A percentile compares a stretch with the other conserved stretches of the same genome.
Conservation (phyloP, 2,797 vertebrate genomes). For the Halcyon badia region DNA sequence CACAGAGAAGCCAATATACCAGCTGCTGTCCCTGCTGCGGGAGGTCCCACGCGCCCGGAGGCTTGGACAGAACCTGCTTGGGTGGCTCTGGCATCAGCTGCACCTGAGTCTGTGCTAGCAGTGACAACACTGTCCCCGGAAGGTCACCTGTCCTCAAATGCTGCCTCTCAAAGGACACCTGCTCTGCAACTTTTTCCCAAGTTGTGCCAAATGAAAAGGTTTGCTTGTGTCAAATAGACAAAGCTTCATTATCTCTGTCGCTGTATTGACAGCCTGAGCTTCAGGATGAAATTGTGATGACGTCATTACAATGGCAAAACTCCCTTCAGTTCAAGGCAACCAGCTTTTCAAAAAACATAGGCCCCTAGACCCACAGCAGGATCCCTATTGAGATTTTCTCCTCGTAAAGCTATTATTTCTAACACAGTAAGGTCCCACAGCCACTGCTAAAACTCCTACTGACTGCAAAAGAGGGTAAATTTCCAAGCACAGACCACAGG, state of each 20-base stretch:
- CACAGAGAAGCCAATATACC: not conserved
- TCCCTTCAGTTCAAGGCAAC: not conserved
- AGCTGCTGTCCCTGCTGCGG: not conserved
- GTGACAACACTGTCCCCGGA: not conserved
- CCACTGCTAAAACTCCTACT: not conserved
- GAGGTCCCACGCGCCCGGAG: fast-evolving
- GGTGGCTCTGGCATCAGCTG: conserved; percentile 38
- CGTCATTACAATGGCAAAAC: not conserved
- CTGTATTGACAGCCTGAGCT: not conserved
- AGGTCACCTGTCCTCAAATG: conserved; percentile 17
- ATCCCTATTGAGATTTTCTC: not conserved
- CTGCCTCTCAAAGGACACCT: not conserved
- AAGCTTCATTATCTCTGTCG: not conserved
- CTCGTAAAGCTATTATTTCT: not conserved
- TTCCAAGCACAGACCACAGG: not conserved
- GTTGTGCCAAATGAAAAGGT: not conserved
- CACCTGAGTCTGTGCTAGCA: not conserved
- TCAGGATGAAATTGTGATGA: not conserved
- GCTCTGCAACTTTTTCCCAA: not conserved
- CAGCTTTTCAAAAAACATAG: not conserved
- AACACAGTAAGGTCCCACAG: not conserved
- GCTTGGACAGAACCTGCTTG: not conserved
- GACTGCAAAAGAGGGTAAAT: not conserved
- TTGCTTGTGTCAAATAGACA: not conserved
- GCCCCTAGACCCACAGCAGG: not conserved